Evolutionary conservation across 2,888 invertebrate species (phyloP), one percentile per base, ranked within the genome.

Genomic region (Agapostemon virescens): DNA sequence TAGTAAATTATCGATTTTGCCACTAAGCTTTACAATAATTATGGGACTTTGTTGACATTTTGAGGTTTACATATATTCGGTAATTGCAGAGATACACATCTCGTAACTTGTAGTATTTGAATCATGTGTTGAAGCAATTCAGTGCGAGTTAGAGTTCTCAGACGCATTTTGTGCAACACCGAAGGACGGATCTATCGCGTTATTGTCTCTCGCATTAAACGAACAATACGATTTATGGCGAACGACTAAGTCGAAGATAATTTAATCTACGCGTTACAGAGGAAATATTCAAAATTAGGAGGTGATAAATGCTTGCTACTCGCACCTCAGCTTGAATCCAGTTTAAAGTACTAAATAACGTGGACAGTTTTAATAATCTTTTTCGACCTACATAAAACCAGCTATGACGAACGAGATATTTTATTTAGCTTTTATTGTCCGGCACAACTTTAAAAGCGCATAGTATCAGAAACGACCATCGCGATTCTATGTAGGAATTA

Each of bases 311-410:
- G 26, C 15, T 26, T 11, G 52, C 23, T 23, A n/a, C 52, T 26
- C 49, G 23, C 49, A 52, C 6, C 0, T 9, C 52, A 23, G 26
- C 52, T 26, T 15, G 13, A 55, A 15, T 23, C 15, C 15, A 15
- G 23, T 55, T 55, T 13, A 26, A 15, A 26, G 52, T 23, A 15
- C 52, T 26, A 13, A 6, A 55, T 13, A 13, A 55, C 52, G 26
- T 55, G 52, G 23, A 55, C 52, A 6, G 52, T 55, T 55, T 55
- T 55, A 55, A 55, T 23, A 55, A 55, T 23, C 52, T 55, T 55
- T 55, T 55, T 26, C 52, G 52, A 55, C 15, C 23, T 15, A 15
- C 23, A 26, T 26, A 15, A 52, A 52, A 52, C 52, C 52, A 55
- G 26, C 52, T 4, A 0, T 1, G 52, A 52, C 23, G 52, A 23